A percentile compares a stretch with the other conserved stretches of the same genome.
phyloP scores from a whole-genome alignment of 2,113 vertebrate species.

The Chaetura pelagica region DNA sequence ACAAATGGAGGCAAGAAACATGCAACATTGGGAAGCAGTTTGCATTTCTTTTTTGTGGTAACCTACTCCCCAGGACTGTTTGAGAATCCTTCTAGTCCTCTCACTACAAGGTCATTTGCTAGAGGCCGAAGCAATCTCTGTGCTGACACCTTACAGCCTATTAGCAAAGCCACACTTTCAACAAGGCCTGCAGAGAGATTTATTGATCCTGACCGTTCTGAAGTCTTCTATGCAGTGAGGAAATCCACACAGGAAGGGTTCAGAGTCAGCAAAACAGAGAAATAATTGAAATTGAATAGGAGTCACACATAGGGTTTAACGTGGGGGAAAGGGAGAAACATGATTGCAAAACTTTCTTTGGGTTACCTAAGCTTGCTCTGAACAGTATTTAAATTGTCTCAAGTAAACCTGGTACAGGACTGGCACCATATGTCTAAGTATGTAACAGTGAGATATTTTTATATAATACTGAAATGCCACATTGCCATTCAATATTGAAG shows the following conservation, averaged over 20 bases:
- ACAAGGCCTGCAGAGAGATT: not conserved
- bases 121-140: not conserved
- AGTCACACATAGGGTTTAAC: not conserved
- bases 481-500: not conserved
- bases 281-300: not conserved
- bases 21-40: not conserved
- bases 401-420: not conserved
- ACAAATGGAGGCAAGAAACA: not conserved
- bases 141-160: not conserved
- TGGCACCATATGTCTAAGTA: not conserved
- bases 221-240: not conserved
- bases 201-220: not conserved
- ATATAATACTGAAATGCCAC: not conserved
- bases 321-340: not conserved
- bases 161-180: not conserved
- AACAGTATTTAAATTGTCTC: not conserved
- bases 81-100: not conserved
- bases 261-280: not conserved
- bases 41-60: not conserved
- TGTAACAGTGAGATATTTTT: not conserved
- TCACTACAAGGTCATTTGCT: rapidly evolving
- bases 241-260: not conserved
- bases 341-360: not conserved
- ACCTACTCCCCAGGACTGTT: not conserved
- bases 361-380: not conserved